A percentile compares a stretch with the other conserved stretches of the same genome.
These are phyloP conservation scores for Anadara kagoshimensis DNA, from an alignment of 1,140 invertebrate species.

Conservation along the genomic window DNA sequence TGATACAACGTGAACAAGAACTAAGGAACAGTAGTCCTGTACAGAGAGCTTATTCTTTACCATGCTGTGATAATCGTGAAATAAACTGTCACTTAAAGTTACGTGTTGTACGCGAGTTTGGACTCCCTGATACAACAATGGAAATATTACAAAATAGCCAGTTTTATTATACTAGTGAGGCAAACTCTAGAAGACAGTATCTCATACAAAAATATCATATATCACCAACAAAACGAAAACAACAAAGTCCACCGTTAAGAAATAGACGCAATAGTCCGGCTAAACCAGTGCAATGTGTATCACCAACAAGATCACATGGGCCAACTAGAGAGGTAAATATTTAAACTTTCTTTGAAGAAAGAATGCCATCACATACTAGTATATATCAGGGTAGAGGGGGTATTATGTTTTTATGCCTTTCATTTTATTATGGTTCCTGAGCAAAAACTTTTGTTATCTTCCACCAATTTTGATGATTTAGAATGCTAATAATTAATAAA, in stretches of 20 bases:
- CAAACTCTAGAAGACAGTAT: slow-evolving; percentile 25
- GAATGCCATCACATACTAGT: too few species aligned
- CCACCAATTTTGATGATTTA: too few species aligned
- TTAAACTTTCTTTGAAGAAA: too few species aligned
- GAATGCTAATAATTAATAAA: too few species aligned
- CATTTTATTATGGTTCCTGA: too few species aligned
- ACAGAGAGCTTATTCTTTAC: slow-evolving; percentile 84
- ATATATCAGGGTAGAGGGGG: too few species aligned
- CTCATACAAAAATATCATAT: slow-evolving; percentile 21
- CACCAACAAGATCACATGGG: slow-evolving; percentile 44
- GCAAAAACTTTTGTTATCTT: too few species aligned
- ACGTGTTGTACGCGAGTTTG: slow-evolving; percentile 93
- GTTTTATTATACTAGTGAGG: slow-evolving; percentile 58
- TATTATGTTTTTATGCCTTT: too few species aligned
- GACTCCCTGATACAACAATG: slow-evolving; percentile 92
- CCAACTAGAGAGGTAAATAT: too few species aligned
- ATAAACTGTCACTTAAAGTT: slow-evolving; percentile 87
- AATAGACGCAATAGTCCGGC: slow-evolving; percentile 23
- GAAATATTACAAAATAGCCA: slow-evolving; percentile 83
- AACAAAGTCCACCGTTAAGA: slow-evolving; percentile 35
- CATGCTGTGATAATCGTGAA: slow-evolving; percentile 84
- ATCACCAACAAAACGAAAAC: slow-evolving; percentile 23
- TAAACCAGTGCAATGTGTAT: slow-evolving; percentile 44
- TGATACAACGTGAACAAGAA: slow-evolving; percentile 91
- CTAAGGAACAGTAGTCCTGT: slow-evolving; percentile 86